Conservation (phyloP, 2,797 vertebrate species). For the Thunnus albacares region DNA sequence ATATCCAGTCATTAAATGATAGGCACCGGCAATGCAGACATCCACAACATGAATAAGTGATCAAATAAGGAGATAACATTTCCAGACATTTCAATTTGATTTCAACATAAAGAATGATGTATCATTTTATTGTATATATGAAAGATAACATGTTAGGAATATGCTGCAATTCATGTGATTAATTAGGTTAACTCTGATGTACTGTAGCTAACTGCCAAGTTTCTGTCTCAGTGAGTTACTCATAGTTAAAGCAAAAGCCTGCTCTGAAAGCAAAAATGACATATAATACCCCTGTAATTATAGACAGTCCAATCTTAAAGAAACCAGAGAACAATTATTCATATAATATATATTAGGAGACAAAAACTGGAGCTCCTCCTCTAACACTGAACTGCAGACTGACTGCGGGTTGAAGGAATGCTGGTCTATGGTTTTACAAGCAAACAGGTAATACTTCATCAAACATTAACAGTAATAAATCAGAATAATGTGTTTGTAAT, state of each 20-base stretch:
- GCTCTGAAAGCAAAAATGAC: neutral
- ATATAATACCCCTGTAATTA: conserved; percentile 35
- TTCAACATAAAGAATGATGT: conserved; percentile 55
- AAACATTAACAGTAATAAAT: conserved; percentile 38
- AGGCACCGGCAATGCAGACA: conserved; percentile 59
- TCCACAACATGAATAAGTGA: conserved; percentile 60
- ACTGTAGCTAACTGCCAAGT: conserved; percentile 28
- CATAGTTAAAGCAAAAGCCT: conserved; percentile 16
- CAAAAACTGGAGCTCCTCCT: conserved; percentile 24
- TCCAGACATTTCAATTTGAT: conserved; percentile 69
- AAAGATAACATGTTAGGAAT: conserved; percentile 40
- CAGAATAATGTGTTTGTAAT: conserved; percentile 6
- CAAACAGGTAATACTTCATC: conserved; percentile 15
- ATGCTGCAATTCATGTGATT: conserved; percentile 28
- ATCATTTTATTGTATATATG: conserved; percentile 41
- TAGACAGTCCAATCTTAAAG: conserved; percentile 23
- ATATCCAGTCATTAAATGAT: conserved; percentile 73
- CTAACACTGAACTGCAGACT: conserved; percentile 5
- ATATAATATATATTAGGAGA: conserved; percentile 18
- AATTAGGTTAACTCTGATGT: conserved; percentile 18
- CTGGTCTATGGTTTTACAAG: conserved; percentile 28
- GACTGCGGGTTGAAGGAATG: conserved; percentile 30
- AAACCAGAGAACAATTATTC: conserved; percentile 27
- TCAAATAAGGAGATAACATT: conserved; percentile 67
- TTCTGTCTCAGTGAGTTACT: conserved; percentile 35